Conservation (phyloP, 2,797 vertebrate species). For the Esox lucius region DNA sequence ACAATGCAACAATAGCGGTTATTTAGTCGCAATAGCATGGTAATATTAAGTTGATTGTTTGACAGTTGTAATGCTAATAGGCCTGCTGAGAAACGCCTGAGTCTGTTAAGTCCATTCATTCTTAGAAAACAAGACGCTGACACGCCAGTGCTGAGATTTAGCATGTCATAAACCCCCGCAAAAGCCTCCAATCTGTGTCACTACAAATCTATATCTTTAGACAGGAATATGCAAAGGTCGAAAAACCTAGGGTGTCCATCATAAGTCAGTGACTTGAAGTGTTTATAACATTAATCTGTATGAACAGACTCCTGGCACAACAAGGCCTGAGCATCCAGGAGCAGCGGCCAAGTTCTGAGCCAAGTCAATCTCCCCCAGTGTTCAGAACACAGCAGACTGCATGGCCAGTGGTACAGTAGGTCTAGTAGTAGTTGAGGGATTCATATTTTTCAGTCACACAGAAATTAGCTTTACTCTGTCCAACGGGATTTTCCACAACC, state of each 20-base stretch:
- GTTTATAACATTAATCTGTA: slow-evolving; percentile 83
- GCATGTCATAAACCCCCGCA: slow-evolving; percentile 82
- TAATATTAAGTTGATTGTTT: too few relatives aligned
- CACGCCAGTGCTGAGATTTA: slow-evolving; percentile 74
- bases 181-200: slow-evolving; percentile 85
- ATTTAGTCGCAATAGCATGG: background rate
- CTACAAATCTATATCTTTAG: slow-evolving; percentile 83
- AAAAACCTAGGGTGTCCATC: slow-evolving; percentile 81
- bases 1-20: background rate
- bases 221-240: slow-evolving; percentile 85
- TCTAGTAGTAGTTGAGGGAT: slow-evolving; percentile 17
- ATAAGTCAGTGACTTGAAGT: slow-evolving; percentile 81
- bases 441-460: background rate
- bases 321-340: slow-evolving; percentile 72
- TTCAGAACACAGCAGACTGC: slow-evolving; percentile 49
- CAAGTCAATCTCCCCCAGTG: slow-evolving; percentile 48
- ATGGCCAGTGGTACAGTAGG: slow-evolving; percentile 52
- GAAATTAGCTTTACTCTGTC: background rate
- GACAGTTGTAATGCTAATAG: background rate
- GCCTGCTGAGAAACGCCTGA: slow-evolving; percentile 17
- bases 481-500: background rate
- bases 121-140: slow-evolving; percentile 73
- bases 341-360: slow-evolving; percentile 57
- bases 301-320: slow-evolving; percentile 79
- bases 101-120: slow-evolving; percentile 63